Percentiles rank a stretch among this genome's conserved stretches.
Conservation (phyloP, 2,113 vertebrate species). For the Cebidichthys violaceus region DNA sequence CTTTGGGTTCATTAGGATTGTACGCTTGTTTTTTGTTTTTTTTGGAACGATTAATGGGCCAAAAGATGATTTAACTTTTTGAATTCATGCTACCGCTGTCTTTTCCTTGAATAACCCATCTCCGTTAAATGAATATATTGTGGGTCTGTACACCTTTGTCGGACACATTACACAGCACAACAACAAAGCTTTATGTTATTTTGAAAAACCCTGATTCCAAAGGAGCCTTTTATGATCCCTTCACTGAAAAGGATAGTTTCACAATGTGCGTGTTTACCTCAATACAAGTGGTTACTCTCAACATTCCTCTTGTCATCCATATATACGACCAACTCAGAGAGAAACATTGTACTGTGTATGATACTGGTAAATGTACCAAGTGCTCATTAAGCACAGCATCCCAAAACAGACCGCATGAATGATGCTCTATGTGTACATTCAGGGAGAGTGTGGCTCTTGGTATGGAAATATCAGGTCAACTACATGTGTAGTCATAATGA, state of each 20-base stretch:
- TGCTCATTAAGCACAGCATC: slow-evolving; percentile 2
- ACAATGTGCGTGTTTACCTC: slow-evolving; percentile 10
- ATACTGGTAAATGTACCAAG: not conserved
- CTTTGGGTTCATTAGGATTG: not conserved
- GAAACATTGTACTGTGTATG: not conserved
- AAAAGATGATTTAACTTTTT: not conserved
- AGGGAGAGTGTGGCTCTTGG: slow-evolving; percentile 1
- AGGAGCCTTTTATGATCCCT: not conserved
- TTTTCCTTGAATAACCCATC: not conserved
- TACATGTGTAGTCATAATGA: not conserved
- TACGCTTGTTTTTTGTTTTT: not conserved
- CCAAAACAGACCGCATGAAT: not conserved
- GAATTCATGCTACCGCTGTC: not conserved
- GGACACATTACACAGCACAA: not conserved
- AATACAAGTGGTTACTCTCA: not conserved
- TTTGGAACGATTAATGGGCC: not conserved
- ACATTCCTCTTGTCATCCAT: slow-evolving; percentile 13
- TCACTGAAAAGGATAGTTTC: not conserved
- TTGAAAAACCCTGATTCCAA: slow-evolving; percentile 1
- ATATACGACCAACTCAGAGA: not conserved
- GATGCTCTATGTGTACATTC: slow-evolving; percentile 19
- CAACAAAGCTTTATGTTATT: not conserved
- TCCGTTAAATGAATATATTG: not conserved
- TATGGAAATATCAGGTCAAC: not conserved
- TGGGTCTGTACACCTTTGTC: not conserved